phyloP scores from a whole-genome alignment of 2,797 vertebrate species.

The Lagorchestes hirsutus region DNA sequence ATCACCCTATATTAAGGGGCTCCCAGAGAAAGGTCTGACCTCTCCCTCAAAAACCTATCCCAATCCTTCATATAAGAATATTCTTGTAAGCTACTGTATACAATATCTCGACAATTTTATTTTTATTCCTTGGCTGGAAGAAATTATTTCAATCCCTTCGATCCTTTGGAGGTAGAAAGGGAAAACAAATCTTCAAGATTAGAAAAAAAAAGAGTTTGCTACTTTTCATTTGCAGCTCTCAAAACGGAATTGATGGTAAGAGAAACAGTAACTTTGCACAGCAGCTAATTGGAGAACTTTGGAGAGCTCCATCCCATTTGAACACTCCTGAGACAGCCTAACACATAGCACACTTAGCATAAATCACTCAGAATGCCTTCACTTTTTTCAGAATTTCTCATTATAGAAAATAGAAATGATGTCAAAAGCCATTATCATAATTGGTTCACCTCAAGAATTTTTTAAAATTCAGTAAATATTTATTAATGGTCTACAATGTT shows the following conservation, averaged over 20 bases:
- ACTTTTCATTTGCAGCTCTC: conserved; percentile 45
- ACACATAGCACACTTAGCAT: neutral
- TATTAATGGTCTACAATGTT: neutral
- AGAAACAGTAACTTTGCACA: neutral
- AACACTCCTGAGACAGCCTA: conserved; percentile 6
- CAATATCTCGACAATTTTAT: conserved; percentile 7
- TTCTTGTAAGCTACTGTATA: neutral
- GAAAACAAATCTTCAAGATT: neutral
- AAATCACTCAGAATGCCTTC: neutral
- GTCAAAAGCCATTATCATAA: neutral
- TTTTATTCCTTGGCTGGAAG: conserved; percentile 34
- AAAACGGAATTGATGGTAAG: fast-evolving
- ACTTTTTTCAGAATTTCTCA: conserved; percentile 6
- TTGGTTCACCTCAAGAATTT: neutral
- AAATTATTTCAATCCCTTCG: conserved; percentile 43
- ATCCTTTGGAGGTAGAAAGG: conserved; percentile 35
- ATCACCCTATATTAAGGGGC: conserved; percentile 23
- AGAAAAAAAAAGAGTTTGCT: neutral
- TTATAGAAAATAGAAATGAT: neutral
- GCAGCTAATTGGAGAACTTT: neutral
- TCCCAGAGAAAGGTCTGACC: neutral
- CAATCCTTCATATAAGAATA: neutral
- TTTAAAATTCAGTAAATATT: neutral
- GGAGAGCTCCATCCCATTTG: conserved; percentile 41
- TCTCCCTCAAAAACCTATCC: conserved; percentile 28